Conservation (phyloP, 2,797 vertebrate species). For the Acrossocheilus wenchowensis region DNA sequence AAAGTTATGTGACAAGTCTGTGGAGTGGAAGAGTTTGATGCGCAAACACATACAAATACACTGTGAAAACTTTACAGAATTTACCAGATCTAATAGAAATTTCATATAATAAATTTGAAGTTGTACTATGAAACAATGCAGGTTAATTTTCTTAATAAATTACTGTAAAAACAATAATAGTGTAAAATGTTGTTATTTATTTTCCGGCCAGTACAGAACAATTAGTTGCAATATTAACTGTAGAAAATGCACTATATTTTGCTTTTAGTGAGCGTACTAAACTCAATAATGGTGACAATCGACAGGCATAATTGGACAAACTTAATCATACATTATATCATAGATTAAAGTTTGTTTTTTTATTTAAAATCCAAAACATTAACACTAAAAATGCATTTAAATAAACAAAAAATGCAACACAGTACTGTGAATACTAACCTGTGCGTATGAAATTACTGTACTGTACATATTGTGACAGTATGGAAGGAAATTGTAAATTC, state of each 20-base stretch:
- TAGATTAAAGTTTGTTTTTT: too few relatives aligned
- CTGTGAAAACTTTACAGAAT: background rate
- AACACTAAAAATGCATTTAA: too few relatives aligned
- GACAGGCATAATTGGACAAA: too few relatives aligned
- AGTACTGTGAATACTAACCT: background rate
- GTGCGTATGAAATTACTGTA: background rate
- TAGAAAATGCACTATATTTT: background rate
- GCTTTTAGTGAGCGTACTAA: too few relatives aligned
- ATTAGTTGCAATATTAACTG: background rate
- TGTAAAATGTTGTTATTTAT: too few relatives aligned
- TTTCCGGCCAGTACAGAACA: too few relatives aligned
- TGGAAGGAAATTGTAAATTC: background rate
- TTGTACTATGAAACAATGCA: too few relatives aligned
- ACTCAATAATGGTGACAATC: too few relatives aligned
- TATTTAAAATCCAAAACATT: too few relatives aligned
- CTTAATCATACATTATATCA: too few relatives aligned
- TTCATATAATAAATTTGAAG: background rate
- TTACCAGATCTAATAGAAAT: background rate
- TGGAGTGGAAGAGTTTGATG: slow-evolving; percentile 23
- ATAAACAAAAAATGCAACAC: background rate
- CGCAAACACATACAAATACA: background rate
- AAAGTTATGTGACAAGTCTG: slow-evolving; percentile 41
- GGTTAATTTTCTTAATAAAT: too few relatives aligned
- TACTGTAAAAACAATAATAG: background rate
- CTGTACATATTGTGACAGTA: background rate